Evolutionary conservation across 1,140 invertebrate species (phyloP).

Genomic region (Leguminivora glycinivorella): DNA sequence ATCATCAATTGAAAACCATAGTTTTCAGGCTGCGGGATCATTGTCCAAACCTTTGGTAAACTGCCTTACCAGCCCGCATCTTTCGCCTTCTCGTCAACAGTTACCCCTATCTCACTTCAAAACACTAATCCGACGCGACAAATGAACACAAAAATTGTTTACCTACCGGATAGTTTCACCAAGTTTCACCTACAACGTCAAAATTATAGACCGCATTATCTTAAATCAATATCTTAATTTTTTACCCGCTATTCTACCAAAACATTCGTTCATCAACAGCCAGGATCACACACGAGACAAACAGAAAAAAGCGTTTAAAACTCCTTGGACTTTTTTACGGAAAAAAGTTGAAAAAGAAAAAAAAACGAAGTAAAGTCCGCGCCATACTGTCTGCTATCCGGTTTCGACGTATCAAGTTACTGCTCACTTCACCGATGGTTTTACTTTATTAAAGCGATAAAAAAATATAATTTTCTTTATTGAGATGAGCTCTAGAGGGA

Average conservation of each 20-base stretch:
- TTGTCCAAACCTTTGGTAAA: too few relatives aligned
- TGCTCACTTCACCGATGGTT: conserved; percentile 60
- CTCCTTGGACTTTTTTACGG: conserved; percentile 62
- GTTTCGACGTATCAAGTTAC: conserved; percentile 75
- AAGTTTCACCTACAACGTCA: neutral
- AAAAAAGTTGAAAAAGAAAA: conserved; percentile 60
- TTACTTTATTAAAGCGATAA: conserved; percentile 68
- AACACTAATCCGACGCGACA: neutral
- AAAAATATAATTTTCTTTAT: conserved; percentile 74
- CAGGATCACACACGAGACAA: conserved; percentile 72
- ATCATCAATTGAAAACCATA: too few relatives aligned
- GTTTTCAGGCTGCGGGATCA: too few relatives aligned
- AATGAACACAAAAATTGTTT: conserved; percentile 9
- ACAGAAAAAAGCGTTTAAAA: conserved; percentile 66
- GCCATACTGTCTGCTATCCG: conserved; percentile 78
- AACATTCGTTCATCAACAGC: conserved; percentile 67
- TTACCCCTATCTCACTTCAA: neutral
- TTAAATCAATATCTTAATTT: conserved; percentile 34
- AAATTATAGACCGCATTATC: conserved; percentile 8
- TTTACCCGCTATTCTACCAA: conserved; percentile 58
- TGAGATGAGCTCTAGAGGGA: conserved; percentile 61
- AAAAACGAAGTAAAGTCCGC: conserved; percentile 73
- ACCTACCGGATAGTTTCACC: conserved; percentile 11
- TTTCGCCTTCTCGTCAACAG: neutral
- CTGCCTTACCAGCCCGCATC: neutral